Evolutionary conservation across 2,797 vertebrate genomes (phyloP), one percentile per base, ranked within the genome.

Genomic region (Falco columbarius): DNA sequence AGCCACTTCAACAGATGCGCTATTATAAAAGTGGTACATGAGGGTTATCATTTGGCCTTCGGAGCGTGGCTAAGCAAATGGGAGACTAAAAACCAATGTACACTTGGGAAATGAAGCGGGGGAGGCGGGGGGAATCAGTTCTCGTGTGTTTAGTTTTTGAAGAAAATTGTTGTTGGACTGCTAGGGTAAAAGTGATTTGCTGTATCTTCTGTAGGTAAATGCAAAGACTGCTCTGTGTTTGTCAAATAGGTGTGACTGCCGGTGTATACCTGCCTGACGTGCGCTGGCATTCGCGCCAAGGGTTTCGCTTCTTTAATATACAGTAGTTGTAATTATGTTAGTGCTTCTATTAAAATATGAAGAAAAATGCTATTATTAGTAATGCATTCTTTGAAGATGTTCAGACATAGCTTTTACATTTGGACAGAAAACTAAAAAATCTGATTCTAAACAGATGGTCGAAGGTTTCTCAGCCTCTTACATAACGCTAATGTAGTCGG

Each of bases 401-500:
- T 76, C 72, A 91, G 88, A 82, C 20, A 18, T 20, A 40, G 22
- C 34, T 38, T 92, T 90, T 55, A 51, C 73, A 68, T 62, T 84
- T 62, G 55, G 71, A 40, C n/a, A 34, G 68, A 59, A 81, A 81
- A 36, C n/a, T 36, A 68, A 36, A 67, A 81, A 40, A 16, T 30
- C 34, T 65, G 8, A 75, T 79, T 74, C 12, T 75, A 52, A 89
- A 65, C 38, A 84, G 83, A 12, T 47, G 29, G 49, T 26, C 0
- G 2, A 47, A 30, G 27, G 20, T 73, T 89, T 92, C 49, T 84
- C 80, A 47, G 34, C 13, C 10, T 86, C 34, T 66, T 80, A 40
- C 0, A 0, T 89, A 61, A 71, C 2, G 0, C 24, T 58, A 7
- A 34, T 36, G 3, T 15, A 76, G 79, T 13, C 14, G 30, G 36